phyloP scores from a whole-genome alignment of 2,888 invertebrate species.

The Hoplodrina blanda region DNA sequence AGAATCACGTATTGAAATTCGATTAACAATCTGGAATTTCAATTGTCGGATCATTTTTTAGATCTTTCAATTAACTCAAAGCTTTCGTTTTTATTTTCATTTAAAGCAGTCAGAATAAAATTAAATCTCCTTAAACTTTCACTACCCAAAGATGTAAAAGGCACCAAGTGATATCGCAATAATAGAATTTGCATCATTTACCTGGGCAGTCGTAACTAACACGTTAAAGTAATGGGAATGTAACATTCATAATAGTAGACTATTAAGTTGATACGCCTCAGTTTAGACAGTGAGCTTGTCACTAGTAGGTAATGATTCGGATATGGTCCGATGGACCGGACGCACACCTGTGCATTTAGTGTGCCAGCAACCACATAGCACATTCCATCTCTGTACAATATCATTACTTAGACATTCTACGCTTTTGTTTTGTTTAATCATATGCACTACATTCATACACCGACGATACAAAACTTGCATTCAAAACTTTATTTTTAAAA shows the following conservation, averaged over 20 bases:
- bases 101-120: background rate
- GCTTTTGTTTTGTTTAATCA: constrained; percentile 50
- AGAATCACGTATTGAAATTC: background rate
- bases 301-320: constrained; percentile 73
- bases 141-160: background rate
- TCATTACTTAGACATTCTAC: constrained; percentile 65
- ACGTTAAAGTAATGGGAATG: constrained; percentile 21
- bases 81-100: background rate
- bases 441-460: constrained; percentile 39
- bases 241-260: constrained; percentile 23
- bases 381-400: constrained; percentile 75
- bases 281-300: constrained; percentile 42
- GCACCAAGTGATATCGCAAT: constrained; percentile 9
- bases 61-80: background rate
- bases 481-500: constrained; percentile 22
- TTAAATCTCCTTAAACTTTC: background rate
- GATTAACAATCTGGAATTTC: background rate
- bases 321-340: constrained; percentile 84
- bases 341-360: constrained; percentile 85
- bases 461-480: constrained; percentile 37
- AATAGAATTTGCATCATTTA: constrained; percentile 16
- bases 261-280: constrained; percentile 46
- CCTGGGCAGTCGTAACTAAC: constrained; percentile 2
- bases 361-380: constrained; percentile 70
- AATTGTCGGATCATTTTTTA: background rate